Evolutionary conservation across 2,888 invertebrate genomes (phyloP), one percentile per base, ranked within the genome.

Genomic region (Aradus depressus): DNA sequence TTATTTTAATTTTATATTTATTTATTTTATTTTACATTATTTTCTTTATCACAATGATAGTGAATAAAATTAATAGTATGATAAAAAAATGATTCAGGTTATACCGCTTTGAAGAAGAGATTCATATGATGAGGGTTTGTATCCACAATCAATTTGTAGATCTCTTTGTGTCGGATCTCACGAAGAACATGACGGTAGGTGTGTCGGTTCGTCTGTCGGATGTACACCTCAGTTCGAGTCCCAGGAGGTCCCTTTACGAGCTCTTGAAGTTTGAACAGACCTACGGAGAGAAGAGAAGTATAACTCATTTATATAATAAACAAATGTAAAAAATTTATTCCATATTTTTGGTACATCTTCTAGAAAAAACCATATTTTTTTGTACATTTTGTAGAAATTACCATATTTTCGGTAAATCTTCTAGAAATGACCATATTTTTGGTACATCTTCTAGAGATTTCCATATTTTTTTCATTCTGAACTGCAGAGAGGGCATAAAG

Each of bases 141-240:
- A 65, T 95, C 93, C 4, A 92, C 83, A 56, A 95, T 82, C 50
- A 95, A 75, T 64, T 91, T 88, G 64, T 78, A 82, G 62, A 92
- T 86, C 61, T 83, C 80, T 65, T 90, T 89, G 64, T 86, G 84
- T 58, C 90, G 82, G 32, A 93, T 77, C 65, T 90, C 88, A 53
- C 82, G 77, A 2, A 91, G 72, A 1, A 84, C 80, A 26, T 77
- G 76, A 18, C 86, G 66, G 66, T 88, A 90, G 25, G 83, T 80
- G 5, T 71, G 69, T 0, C 77, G 73, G 60, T 78, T 77, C 25
- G 81, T 77, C 58, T 81, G 77, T 3, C 83, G 74, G 6, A 83
- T 75, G 60, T 80, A 84, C 72, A 87, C 79, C 69, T 85, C 75
- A 62, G 82, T 68, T 68, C 81, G 68, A 65, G 79, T 66, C 60